Base-by-base conservation (phyloP, 2,797 vertebrate species). In the Leptatherina wallacei region DNA sequence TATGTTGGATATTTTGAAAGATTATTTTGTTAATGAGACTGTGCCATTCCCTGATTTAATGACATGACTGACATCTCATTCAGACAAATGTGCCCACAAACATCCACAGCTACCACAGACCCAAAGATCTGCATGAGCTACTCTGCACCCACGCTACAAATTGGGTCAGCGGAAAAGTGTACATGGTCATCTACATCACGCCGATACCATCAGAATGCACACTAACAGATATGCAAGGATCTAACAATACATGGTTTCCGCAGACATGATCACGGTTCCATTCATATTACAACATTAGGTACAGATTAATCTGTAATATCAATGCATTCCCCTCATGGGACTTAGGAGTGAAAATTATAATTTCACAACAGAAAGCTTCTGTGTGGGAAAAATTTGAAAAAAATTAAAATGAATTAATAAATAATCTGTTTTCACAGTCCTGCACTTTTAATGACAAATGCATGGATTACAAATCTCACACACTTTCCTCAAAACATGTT, bases 11-110 rank as follows among this genome's bases (percentile, higher is more conserved):
- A 66, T 57, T 73, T 75, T 56, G 51, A 74, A 73, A 54, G 38
- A 76, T 77, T 74, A 51, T 58, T 82, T 85, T 73, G 2, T 81
- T 61, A 76, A 73, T 52, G 24, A 66, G 70, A 69, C 49, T 44
- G 56, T 76, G 69, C 71, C 69, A 85, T 77, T 81, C 52, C 63
- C 65, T 76, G 67, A 85, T 64, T 40, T 76, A 65, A 77, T 73
- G 81, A 75, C 44, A 35, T 58, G 29, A n/a, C 66, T 71, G 62
- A 77, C 61, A 61, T 72, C 69, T 76, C 60, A 64, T 61, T 75
- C 61, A 69, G 67, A 54, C 58, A 55, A 27, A 55, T 30, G 4
- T 27, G 22, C 16, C 44, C 27, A 18, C 27, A 30, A 18, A 30
- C 27, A 18, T 5, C 44, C 44, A 3, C 27, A 29, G 27, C 44